Conservation (phyloP, 2,797 vertebrate genomes). For the Neomorphus geoffroyi region DNA sequence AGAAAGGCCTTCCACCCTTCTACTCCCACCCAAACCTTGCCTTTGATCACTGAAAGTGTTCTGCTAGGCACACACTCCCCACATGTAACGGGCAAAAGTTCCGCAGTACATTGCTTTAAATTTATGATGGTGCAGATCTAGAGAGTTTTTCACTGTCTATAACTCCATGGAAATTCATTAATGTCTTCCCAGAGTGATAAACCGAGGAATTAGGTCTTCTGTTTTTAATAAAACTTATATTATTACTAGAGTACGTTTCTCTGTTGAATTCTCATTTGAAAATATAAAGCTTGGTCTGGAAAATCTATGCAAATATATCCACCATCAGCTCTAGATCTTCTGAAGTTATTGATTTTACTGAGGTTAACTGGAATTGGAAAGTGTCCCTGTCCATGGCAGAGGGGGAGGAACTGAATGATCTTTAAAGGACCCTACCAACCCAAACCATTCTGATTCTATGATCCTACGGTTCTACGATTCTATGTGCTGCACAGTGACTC, state of each 20-base stretch:
- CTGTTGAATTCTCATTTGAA: neutral
- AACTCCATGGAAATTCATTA: neutral
- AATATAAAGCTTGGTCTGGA: neutral
- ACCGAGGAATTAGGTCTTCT: neutral
- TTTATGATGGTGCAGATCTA: neutral
- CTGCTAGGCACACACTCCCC: neutral
- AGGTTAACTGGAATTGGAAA: neutral
- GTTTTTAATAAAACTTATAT: slow-evolving; percentile 18
- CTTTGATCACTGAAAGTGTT: neutral
- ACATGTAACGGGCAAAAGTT: neutral
- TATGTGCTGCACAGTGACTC: no score
- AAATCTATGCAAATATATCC: neutral
- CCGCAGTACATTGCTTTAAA: neutral
- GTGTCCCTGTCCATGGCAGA: no score
- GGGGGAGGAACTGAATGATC: no score
- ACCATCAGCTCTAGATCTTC: accelerated
- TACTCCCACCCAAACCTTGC: neutral
- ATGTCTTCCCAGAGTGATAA: neutral
- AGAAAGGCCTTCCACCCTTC: neutral
- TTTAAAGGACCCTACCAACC: no score
- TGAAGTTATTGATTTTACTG: neutral
- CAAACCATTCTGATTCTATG: no score
- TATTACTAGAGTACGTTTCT: neutral
- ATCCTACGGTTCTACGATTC: no score
- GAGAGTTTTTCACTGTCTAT: neutral